These are phyloP conservation scores for Rhea pennata DNA, from an alignment of 2,113 vertebrate species.

Conservation along the genomic window DNA sequence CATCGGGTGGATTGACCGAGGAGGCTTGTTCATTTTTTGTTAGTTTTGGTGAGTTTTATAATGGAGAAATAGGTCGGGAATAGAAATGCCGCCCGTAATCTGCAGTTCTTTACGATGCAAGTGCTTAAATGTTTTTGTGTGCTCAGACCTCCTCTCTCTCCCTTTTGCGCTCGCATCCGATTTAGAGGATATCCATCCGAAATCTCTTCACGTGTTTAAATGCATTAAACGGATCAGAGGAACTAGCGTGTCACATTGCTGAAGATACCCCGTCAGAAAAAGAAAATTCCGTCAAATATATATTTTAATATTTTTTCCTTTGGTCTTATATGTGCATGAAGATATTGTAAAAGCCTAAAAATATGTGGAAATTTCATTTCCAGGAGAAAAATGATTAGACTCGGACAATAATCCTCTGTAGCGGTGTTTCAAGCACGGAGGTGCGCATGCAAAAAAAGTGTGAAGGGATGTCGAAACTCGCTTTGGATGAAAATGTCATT, in stretches of 20 bases:
- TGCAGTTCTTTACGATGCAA: neutral
- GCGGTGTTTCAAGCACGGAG: neutral
- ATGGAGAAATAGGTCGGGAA: neutral
- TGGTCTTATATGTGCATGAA: neutral
- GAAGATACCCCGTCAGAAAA: neutral
- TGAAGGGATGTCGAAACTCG: neutral
- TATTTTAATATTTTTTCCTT: neutral
- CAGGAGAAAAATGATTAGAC: neutral
- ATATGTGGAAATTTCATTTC: neutral
- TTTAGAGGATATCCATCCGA: neutral
- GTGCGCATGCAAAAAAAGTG: neutral
- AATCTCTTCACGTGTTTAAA: neutral
- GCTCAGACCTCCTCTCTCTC: neutral
- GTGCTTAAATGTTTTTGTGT: neutral
- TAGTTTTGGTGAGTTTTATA: neutral
- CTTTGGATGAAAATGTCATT: conserved; percentile 11
- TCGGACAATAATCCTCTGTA: neutral
- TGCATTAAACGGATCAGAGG: neutral
- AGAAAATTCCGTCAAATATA: neutral
- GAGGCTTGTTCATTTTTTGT: neutral
- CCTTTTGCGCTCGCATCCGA: neutral
- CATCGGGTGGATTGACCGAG: neutral
- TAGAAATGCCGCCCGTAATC: neutral
- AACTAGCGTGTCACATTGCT: neutral
- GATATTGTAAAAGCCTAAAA: neutral